Conservation (phyloP, 2,113 vertebrate genomes). For the Ramphastos sulfuratus region DNA sequence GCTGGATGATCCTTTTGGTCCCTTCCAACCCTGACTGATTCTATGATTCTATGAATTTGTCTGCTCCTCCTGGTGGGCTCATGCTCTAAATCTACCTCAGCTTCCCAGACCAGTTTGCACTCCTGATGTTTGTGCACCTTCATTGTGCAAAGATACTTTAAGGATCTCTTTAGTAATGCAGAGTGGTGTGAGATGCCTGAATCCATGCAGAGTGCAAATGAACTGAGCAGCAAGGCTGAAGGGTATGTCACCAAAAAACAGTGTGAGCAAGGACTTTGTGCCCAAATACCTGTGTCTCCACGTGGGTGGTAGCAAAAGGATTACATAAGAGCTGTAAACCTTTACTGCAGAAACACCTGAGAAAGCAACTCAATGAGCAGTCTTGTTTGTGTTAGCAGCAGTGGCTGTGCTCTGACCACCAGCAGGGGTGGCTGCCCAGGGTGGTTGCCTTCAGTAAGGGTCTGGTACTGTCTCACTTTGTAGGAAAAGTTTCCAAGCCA, state of each 20-base stretch:
- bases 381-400: neutral
- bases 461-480: neutral
- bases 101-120: neutral
- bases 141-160: neutral
- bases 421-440: neutral
- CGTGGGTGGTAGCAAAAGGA: neutral
- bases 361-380: neutral
- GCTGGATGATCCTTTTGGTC: too few species aligned
- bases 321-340: neutral
- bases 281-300: neutral
- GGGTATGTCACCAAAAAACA: neutral
- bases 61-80: too few species aligned
- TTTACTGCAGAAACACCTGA: neutral
- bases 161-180: neutral
- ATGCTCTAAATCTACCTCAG: neutral
- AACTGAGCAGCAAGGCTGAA: neutral
- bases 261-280: neutral
- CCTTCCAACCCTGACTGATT: too few species aligned
- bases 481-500: neutral
- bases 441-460: neutral
- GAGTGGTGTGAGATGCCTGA: neutral
- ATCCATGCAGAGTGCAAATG: neutral
- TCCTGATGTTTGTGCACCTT: neutral
- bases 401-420: neutral
- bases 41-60: too few species aligned